Evolutionary conservation across 2,888 invertebrate genomes (phyloP).

Genomic region (Noctuana brunneofusca): DNA sequence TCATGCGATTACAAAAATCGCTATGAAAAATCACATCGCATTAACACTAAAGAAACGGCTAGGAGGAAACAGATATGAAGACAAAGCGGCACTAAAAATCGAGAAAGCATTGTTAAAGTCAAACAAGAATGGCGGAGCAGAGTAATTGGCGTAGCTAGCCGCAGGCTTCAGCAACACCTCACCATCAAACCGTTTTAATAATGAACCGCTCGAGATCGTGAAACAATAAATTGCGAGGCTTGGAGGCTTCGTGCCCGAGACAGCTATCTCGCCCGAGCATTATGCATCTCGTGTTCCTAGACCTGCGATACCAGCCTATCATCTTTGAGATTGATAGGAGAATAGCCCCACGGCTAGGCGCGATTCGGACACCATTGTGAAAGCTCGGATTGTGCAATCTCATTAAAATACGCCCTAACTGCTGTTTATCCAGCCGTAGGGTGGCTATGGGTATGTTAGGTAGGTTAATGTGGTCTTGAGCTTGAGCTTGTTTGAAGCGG

Average conservation of each 20-base stretch:
- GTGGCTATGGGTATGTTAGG: slow-evolving; percentile 17
- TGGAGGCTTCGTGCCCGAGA: slow-evolving; percentile 81
- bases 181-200: slow-evolving; percentile 83
- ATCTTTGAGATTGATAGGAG: slow-evolving; percentile 81
- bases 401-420: slow-evolving; percentile 58
- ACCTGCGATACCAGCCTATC: slow-evolving; percentile 75
- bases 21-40: slow-evolving; percentile 23
- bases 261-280: slow-evolving; percentile 80
- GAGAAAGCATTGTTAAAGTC: slow-evolving; percentile 69
- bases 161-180: slow-evolving; percentile 80
- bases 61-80: slow-evolving; percentile 43
- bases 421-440: slow-evolving; percentile 44
- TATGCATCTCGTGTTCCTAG: slow-evolving; percentile 75
- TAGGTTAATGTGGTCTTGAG: slow-evolving; percentile 9
- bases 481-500: not conserved
- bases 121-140: slow-evolving; percentile 64
- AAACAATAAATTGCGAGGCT: slow-evolving; percentile 83
- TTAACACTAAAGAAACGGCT: slow-evolving; percentile 24
- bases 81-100: slow-evolving; percentile 62
- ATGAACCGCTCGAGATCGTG: slow-evolving; percentile 81
- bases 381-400: slow-evolving; percentile 61
- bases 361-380: slow-evolving; percentile 67
- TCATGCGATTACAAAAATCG: not conserved
- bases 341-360: slow-evolving; percentile 74
- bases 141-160: slow-evolving; percentile 78